Evolutionary conservation across 2,113 vertebrate genomes (phyloP).

Genomic region (Arothron firmamentum): DNA sequence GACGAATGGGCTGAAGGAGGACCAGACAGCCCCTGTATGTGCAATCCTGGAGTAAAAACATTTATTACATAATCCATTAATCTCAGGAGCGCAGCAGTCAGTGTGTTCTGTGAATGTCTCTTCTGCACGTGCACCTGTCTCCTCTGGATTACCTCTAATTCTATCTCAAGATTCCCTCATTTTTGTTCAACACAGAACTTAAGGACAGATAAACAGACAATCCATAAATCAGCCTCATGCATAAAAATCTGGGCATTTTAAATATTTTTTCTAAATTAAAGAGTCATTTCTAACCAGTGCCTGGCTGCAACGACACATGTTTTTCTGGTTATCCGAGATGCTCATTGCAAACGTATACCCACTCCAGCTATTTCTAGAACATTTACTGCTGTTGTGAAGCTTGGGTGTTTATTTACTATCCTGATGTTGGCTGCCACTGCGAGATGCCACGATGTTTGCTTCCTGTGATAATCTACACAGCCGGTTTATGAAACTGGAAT

Average conservation of each 20-base stretch:
- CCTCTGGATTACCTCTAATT: background rate
- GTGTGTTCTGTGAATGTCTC: background rate
- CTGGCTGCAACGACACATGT: too few relatives aligned
- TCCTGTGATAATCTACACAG: conserved; percentile 69
- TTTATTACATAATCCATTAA: background rate
- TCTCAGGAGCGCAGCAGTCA: background rate
- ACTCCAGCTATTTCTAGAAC: conserved; percentile 51
- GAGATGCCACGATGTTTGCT: conserved; percentile 59
- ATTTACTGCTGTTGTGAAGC: conserved; percentile 54
- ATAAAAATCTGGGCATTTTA: background rate
- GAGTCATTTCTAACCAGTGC: background rate
- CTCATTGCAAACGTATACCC: conserved; percentile 28
- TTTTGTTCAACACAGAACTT: too few relatives aligned
- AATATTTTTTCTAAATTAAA: background rate
- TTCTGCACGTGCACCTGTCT: background rate
- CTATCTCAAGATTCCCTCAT: background rate
- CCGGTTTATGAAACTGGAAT: conserved; percentile 59
- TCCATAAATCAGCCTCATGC: background rate
- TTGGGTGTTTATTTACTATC: conserved; percentile 61
- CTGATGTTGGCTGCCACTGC: conserved; percentile 52
- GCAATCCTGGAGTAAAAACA: background rate
- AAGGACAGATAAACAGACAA: too few relatives aligned
- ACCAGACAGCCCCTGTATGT: background rate
- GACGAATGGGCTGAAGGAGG: background rate
- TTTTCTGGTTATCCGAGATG: conserved; percentile 17